A percentile compares a stretch with the other conserved stretches of the same genome.
Evolutionary conservation across 2,113 vertebrate genomes (phyloP).

Genomic region (Phaethornis superciliosus): DNA sequence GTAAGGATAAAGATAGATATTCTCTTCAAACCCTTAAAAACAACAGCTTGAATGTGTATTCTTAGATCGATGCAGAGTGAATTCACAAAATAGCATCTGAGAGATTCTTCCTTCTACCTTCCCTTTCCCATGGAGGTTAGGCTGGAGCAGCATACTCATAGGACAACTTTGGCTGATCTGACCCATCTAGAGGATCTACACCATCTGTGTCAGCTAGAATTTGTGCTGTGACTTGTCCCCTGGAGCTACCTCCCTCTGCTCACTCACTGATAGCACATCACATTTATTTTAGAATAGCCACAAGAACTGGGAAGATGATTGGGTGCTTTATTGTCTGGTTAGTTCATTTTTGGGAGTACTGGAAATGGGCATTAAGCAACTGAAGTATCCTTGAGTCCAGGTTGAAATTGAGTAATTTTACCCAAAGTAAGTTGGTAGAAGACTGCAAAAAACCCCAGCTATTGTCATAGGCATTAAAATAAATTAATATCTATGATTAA

Average conservation of each 20-base stretch:
- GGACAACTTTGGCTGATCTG: not conserved
- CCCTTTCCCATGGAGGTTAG: not conserved
- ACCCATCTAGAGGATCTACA: not conserved
- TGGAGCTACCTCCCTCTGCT: not conserved
- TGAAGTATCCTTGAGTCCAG: not conserved
- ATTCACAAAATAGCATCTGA: not conserved
- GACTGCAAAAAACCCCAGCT: not conserved
- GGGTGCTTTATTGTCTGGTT: not conserved
- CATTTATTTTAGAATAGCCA: not conserved
- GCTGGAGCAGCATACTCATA: not conserved
- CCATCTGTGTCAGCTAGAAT: not conserved
- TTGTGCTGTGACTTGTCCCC: not conserved
- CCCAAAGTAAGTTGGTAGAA: not conserved
- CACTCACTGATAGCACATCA: not conserved
- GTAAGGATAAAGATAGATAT: not conserved
- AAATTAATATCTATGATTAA: not conserved
- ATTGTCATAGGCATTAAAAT: not conserved
- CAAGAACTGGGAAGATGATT: not conserved
- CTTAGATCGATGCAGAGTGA: not conserved
- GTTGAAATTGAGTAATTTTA: not conserved
- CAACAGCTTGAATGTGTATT: not conserved
- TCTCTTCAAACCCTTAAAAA: not conserved
- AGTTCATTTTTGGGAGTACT: not conserved
- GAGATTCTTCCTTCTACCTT: not conserved
- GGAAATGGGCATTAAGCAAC: not conserved